These are phyloP conservation scores for Tyria jacobaeae DNA, from an alignment of 2,888 invertebrate species.

Conservation along the genomic window DNA sequence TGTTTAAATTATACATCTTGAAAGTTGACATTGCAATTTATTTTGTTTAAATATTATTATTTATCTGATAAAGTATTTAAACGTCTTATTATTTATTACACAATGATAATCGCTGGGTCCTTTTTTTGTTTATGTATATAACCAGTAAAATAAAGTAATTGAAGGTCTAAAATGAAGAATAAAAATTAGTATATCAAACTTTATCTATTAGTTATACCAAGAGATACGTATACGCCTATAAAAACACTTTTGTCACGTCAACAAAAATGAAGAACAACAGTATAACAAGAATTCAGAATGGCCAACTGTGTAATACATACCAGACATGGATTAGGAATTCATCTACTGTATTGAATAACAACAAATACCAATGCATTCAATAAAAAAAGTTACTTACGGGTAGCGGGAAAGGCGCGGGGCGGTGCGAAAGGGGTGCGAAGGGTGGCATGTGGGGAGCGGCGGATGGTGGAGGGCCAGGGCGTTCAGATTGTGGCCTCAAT, in stretches of 20 bases:
- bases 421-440: conserved; percentile 59
- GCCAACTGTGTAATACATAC: background rate
- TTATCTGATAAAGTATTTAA: background rate
- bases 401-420: conserved; percentile 75
- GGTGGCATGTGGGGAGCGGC: conserved; percentile 69
- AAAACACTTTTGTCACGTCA: background rate
- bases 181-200: no score
- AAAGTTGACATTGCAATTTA: background rate
- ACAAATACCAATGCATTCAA: conserved; percentile 1
- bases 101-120: background rate
- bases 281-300: background rate
- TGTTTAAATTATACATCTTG: background rate
- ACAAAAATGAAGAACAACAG: background rate
- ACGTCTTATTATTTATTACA: no score
- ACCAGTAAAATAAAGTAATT: no score
- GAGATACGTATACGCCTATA: no score
- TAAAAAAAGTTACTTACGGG: conserved; percentile 67
- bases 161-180: no score
- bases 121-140: no score
- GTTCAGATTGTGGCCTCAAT: conserved; percentile 75
- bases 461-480: conserved; percentile 53
- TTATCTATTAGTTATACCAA: no score
- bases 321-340: background rate
- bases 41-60: background rate
- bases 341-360: background rate